These are phyloP conservation scores for Drosophila trichaetosa DNA, from an alignment of 2,888 invertebrate genomes.

Conservation along the genomic window DNA sequence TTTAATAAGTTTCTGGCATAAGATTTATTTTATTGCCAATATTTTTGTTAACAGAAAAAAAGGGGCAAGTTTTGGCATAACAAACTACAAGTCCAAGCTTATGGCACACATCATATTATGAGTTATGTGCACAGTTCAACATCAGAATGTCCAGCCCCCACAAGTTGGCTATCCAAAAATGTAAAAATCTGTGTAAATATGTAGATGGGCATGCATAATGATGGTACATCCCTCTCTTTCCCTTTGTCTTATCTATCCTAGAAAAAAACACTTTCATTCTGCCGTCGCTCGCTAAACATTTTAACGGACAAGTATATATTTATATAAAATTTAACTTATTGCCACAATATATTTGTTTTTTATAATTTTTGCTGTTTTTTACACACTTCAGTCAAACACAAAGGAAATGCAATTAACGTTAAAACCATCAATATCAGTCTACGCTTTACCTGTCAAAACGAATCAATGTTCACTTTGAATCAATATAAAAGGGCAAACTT, in stretches of 20 bases:
- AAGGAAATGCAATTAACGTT: constrained; percentile 1
- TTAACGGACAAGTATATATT: too few relatives aligned
- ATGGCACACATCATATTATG: constrained; percentile 47
- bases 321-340: background rate
- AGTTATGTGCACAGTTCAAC: constrained; percentile 39
- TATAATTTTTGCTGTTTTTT: background rate
- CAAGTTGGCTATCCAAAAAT: constrained; percentile 32
- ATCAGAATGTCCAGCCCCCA: constrained; percentile 16
- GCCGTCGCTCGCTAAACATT: constrained; percentile 4
- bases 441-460: background rate
- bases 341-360: background rate
- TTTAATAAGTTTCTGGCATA: constrained; percentile 65
- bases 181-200: constrained; percentile 35
- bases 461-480: constrained; percentile 29
- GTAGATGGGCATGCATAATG: background rate
- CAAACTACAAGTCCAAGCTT: constrained; percentile 33
- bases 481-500: constrained; percentile 25
- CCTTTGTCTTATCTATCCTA: background rate
- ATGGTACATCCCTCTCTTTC: background rate
- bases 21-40: constrained; percentile 44
- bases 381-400: background rate
- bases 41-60: constrained; percentile 15
- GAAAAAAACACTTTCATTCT: background rate
- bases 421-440: background rate
- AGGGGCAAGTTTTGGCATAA: constrained; percentile 18